Conservation (phyloP, 2,888 invertebrate genomes). For the Melanophora roralis region DNA sequence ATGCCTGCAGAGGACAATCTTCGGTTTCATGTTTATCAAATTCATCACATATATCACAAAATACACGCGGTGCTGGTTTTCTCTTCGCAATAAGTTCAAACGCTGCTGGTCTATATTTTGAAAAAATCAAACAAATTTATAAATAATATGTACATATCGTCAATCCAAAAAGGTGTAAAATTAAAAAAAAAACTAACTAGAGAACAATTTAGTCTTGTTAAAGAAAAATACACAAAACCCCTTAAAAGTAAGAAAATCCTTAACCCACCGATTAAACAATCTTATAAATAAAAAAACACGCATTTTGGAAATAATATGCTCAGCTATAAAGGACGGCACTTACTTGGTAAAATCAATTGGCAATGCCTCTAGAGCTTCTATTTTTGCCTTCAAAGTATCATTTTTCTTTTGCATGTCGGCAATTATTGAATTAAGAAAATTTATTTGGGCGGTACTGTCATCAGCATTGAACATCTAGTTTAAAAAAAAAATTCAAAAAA, state of each 20-base stretch:
- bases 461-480: constrained; percentile 79
- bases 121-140: constrained; percentile 21
- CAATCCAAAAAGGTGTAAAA: background rate
- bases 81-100: constrained; percentile 77
- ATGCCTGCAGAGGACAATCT: constrained; percentile 93
- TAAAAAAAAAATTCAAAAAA: background rate
- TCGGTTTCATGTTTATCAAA: constrained; percentile 98
- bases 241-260: too few species aligned
- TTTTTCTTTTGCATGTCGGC: constrained; percentile 97
- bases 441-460: constrained; percentile 81
- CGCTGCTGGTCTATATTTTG: constrained; percentile 77
- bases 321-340: constrained; percentile 66
- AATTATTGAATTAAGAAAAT: constrained; percentile 97
- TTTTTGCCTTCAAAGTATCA: constrained; percentile 86
- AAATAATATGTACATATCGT: too few species aligned
- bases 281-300: too few species aligned
- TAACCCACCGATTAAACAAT: too few species aligned
- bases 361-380: constrained; percentile 85
- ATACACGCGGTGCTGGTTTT: constrained; percentile 85
- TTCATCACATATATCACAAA: constrained; percentile 98
- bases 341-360: constrained; percentile 78
- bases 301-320: too few species aligned
- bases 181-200: background rate
- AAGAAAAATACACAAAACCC: too few species aligned
- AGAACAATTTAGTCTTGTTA: too few species aligned